Base-by-base conservation (phyloP, 2,888 invertebrate species). In the Habroteleia sp. region DNA sequence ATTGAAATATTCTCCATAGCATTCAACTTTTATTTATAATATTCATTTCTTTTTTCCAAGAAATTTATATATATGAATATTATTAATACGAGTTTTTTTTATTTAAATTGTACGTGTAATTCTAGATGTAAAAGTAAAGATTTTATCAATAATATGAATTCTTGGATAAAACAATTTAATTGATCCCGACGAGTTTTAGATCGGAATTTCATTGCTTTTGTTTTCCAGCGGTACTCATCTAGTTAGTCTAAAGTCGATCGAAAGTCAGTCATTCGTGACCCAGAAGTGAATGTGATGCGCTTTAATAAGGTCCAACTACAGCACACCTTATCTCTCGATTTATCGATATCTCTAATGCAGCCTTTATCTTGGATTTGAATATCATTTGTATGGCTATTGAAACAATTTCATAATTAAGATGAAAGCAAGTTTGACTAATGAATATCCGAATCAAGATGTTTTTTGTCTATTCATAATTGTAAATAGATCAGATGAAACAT, bases 271-370 rank as follows among this genome's bases (percentile, higher is more conserved):
- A 68, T 37, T 63, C 68, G 68, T 56, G 72, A 46, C 37, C 44
- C 58, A 54, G 20, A 58, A 62, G 56, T 29, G 46, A 56, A 66
- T 66, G 44, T 46, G 68, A 48, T 50, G 48, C 68, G 69, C 74
- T 73, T 80, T 74, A 77, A 78, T 76, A 77, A 60, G 63, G 60
- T n/a, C 39, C 52, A 14, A 77, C 74, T 76, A 77, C 80, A 31
- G 76, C 69, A 78, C 65, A 27, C 4, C 33, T 63, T 71, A 60
- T 52, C 60, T 37, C n/a, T 29, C 29, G 52, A 69, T 60, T 68
- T 60, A 60, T 69, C 58, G 50, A 52, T 48, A 37, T 11, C 27
- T 17, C 31, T 58, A 68, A 56, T 52, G 29, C 44, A 27, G 7
- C 17, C 27, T 58, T 58, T 68, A 68, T 56, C 68, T 58, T 50